These are phyloP conservation scores for Thamnaconus septentrionalis DNA, from an alignment of 2,113 vertebrate genomes.

Conservation along the genomic window DNA sequence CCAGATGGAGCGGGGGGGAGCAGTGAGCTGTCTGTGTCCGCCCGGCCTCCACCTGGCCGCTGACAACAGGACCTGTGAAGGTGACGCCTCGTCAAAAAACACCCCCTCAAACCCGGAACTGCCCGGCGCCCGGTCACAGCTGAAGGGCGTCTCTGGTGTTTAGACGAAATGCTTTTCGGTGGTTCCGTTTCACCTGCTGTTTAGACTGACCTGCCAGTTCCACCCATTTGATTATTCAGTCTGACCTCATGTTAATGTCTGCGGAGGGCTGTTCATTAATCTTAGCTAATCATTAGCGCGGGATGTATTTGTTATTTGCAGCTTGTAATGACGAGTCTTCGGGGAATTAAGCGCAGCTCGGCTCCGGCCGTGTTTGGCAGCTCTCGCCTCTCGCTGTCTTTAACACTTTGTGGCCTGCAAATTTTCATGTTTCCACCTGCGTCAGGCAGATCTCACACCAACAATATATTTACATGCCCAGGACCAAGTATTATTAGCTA, in stretches of 20 bases:
- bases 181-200: neutral
- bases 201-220: neutral
- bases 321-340: neutral
- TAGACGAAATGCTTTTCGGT: neutral
- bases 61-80: conserved; percentile 73
- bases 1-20: conserved; percentile 60
- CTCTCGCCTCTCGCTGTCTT: no score
- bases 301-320: neutral
- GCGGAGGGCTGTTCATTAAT: neutral
- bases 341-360: neutral
- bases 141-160: no score
- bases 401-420: no score
- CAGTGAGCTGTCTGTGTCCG: conserved; percentile 61
- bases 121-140: no score
- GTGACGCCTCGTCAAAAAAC: conserved; percentile 38
- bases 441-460: neutral
- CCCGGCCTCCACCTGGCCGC: conserved; percentile 65
- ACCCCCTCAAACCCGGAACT: neutral
- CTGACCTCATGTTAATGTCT: conserved; percentile 2
- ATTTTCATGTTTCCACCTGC: neutral
- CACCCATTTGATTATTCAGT: conserved; percentile 12
- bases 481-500: no score
- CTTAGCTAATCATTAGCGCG: neutral
- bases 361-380: neutral
- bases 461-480: no score